Evolutionary conservation across 2,888 invertebrate species (phyloP).

Genomic region (Maniola hyperantus): DNA sequence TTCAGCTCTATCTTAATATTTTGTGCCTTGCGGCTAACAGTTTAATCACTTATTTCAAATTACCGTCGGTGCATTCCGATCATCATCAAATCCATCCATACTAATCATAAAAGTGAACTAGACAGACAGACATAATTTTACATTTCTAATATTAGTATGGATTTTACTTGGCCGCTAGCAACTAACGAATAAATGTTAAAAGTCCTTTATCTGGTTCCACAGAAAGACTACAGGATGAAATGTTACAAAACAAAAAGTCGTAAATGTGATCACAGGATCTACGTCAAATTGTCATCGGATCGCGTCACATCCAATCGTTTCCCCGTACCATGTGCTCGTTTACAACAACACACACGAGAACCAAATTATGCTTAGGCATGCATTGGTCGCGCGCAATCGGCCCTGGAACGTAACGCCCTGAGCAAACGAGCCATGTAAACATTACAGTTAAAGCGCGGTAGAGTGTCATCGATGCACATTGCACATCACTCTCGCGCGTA

Average conservation of each 20-base stretch:
- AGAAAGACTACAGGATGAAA: neutral
- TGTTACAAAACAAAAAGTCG: neutral
- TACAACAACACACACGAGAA: slow-evolving; percentile 24
- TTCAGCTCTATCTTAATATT: too few species aligned
- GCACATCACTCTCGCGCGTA: neutral
- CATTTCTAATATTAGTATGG: too few species aligned
- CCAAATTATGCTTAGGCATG: slow-evolving; percentile 30
- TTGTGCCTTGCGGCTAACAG: too few species aligned
- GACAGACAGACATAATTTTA: too few species aligned
- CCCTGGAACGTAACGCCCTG: slow-evolving; percentile 46
- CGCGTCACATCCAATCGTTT: neutral
- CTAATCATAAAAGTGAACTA: too few species aligned
- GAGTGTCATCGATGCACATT: slow-evolving; percentile 31
- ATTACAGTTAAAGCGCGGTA: slow-evolving; percentile 55
- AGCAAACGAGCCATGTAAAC: slow-evolving; percentile 63
- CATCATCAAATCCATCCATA: too few species aligned
- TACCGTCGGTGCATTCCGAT: too few species aligned
- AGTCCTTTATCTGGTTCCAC: neutral
- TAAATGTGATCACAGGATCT: neutral
- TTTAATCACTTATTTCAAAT: too few species aligned
- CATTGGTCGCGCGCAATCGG: slow-evolving; percentile 45
- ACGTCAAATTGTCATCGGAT: neutral
- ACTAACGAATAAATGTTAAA: neutral
- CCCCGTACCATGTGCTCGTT: neutral
- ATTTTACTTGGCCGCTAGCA: too few species aligned